Evolutionary conservation across 2,888 invertebrate species (phyloP).

Genomic region (Halictus quadricinctus): DNA sequence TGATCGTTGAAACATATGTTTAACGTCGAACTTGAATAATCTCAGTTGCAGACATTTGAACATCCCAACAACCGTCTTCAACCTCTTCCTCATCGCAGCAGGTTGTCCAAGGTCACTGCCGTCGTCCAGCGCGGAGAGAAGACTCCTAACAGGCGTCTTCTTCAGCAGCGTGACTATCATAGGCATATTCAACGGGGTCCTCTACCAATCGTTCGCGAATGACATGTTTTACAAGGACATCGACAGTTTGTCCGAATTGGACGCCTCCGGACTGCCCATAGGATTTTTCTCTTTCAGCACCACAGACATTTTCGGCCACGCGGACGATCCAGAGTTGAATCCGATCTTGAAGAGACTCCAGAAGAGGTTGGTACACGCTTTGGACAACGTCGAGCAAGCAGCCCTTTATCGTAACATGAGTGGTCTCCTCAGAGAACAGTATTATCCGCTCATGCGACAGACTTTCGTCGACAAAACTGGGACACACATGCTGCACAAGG

Average conservation of each 20-base stretch:
- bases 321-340: background rate
- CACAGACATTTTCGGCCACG: background rate
- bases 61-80: background rate
- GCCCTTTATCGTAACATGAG: conserved; percentile 68
- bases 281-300: background rate
- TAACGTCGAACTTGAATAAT: background rate
- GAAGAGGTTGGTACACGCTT: conserved; percentile 39
- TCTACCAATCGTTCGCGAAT: background rate
- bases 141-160: background rate
- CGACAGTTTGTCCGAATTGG: background rate
- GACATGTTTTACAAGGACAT: background rate
- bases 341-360: background rate
- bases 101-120: background rate
- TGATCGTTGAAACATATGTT: too few relatives aligned
- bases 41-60: background rate
- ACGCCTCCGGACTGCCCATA: background rate
- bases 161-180: background rate
- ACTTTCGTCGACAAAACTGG: background rate
- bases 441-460: background rate
- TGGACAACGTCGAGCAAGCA: conserved; percentile 43
- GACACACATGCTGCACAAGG: background rate
- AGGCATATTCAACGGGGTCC: background rate
- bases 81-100: background rate
- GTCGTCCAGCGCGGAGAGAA: background rate
- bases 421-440: background rate